Percentiles rank a stretch among this genome's conserved stretches.
phyloP scores from a whole-genome alignment of 1,140 invertebrate species.

The Amphibalanus amphitrite region DNA sequence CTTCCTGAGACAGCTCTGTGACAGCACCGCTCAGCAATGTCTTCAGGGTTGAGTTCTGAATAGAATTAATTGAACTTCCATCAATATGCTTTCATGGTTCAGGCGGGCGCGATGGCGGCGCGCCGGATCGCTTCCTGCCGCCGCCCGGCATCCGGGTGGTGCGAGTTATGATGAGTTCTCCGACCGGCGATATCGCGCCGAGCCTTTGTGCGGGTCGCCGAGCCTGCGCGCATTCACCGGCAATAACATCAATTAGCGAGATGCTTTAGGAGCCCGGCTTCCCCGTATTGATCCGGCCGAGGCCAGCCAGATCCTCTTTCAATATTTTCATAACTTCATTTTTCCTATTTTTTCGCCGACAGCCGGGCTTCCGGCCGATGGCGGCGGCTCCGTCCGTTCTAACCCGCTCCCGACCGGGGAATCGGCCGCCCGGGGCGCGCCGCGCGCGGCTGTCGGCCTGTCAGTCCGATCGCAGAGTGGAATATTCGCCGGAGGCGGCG shows the following conservation, averaged over 20 bases:
- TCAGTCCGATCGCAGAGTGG: background rate
- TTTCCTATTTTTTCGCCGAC: background rate
- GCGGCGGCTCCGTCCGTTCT: background rate
- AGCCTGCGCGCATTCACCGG: background rate
- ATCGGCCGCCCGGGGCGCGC: background rate
- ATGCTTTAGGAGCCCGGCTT: background rate
- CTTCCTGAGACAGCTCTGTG: background rate
- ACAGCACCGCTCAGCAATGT: background rate
- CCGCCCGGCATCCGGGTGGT: background rate
- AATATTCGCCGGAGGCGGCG: too few relatives aligned
- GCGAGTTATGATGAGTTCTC: background rate
- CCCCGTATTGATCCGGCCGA: background rate
- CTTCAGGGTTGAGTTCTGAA: background rate
- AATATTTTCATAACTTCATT: constrained; percentile 2
- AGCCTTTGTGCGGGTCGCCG: background rate
- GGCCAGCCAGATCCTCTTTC: background rate
- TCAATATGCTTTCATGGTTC: background rate
- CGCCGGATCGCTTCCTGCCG: background rate
- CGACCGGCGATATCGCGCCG: background rate
- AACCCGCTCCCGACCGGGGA: background rate
- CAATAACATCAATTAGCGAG: constrained; percentile 1
- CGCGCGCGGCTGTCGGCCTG: background rate
- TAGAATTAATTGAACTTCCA: background rate
- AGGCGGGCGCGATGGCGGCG: background rate
- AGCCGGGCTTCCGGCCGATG: background rate